Evolutionary conservation across 2,797 vertebrate genomes (phyloP), one percentile per base, ranked within the genome.

Genomic region (Eleutherodactylus coqui): DNA sequence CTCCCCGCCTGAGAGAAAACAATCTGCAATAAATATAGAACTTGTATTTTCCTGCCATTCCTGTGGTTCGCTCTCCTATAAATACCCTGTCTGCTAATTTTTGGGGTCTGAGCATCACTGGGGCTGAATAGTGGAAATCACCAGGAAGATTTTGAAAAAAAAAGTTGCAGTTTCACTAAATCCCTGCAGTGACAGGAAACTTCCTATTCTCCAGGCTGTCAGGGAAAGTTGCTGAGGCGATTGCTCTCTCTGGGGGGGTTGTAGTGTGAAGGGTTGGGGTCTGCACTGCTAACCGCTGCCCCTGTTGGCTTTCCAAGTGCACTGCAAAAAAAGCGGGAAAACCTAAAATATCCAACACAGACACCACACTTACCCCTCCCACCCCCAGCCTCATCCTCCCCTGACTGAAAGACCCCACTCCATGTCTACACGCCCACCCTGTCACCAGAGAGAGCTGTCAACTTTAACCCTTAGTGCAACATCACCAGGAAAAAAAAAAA

Each of bases 261-360:
- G 85, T 21, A 73, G 85, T 53, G 49, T 82, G 24, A 67, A 43
- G 70, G 79, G 79, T 86, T 55, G 53, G 2, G 43, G 47, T 29
- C 32, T 19, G 17, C 79, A 34, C 70, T 70, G 58, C 79, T 73
- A 45, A 75, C 41, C 73, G 77, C 49, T 45, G 80, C 79, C 81
- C 81, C 85, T 87, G 73, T 94, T 93, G 94, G 94, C 91, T 91
- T 88, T 88, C 34, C 91, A 89, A 91, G 91, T 92, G 92, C 94
- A 94, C 90, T 94, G 91, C 94, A 94, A 87, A 86, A 21, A 86
- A 88, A 17, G 72, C 32, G 75, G 84, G 69, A 70, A 70, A 45
- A n/a, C 9, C 62, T 11, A 62, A 72, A 53, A 17, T 47, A 67
- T 41, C 49, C 51, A 6, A 14, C 70, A 60, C 80, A 83, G 85